Evolutionary conservation across 2,113 vertebrate genomes (phyloP).

Genomic region (Platycercus adscitus): DNA sequence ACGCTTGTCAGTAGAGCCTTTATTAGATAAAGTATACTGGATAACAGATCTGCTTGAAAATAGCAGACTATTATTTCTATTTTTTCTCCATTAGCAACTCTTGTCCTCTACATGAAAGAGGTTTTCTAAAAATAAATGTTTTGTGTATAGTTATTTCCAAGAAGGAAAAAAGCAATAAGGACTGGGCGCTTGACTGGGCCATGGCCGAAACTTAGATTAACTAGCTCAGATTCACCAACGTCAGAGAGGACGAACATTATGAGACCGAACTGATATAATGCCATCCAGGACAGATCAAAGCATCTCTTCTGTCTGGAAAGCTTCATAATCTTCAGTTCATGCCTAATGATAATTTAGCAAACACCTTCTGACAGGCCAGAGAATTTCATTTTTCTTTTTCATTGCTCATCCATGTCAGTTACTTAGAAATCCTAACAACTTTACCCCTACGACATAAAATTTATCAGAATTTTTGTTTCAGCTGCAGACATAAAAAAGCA

Average conservation of each 20-base stretch:
- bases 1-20: background rate
- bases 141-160: background rate
- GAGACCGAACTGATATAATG: background rate
- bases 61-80: background rate
- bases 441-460: background rate
- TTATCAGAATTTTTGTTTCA: background rate
- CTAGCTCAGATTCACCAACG: background rate
- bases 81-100: background rate
- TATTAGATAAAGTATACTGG: background rate
- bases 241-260: background rate
- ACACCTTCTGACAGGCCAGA: background rate
- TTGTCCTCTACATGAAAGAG: background rate
- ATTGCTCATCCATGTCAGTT: background rate
- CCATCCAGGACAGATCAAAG: background rate
- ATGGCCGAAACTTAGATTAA: background rate
- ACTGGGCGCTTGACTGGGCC: rapidly evolving
- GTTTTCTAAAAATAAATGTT: background rate
- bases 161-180: background rate
- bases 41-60: background rate
- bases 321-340: background rate
- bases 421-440: background rate
- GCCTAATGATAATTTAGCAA: background rate
- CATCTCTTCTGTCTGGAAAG: background rate
- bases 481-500: background rate
- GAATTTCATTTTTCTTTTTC: background rate